Base-by-base conservation (phyloP, 1,140 invertebrate species). In the Radopholus similis region DNA sequence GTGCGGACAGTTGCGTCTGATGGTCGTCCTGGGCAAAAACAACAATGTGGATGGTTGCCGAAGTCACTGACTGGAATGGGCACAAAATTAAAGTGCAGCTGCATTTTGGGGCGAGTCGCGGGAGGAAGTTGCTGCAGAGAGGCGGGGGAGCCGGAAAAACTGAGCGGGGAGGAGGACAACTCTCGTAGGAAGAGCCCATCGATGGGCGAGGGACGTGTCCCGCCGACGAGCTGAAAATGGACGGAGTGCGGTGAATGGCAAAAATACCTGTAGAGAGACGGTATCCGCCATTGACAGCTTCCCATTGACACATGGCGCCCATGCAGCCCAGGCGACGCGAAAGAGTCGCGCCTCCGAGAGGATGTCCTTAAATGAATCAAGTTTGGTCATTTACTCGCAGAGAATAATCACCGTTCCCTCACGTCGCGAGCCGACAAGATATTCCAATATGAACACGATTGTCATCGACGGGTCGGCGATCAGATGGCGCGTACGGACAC, bases 201-300 rank as follows among this genome's bases (percentile, higher is more conserved):
- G 59, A 58, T 51, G 23, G 73, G 73, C 49, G 75, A 70, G 2
- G 72, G 76, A 32, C 73, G 40, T 2, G 73, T 60, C 15, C 73
- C 73, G 9, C 73, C 73, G 11, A 75, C 58, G 32, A 75, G 37
- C 13, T 74, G 18, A 49, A 62, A 59, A 23, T 8, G 37, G 44
- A 21, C 1, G 28, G 35, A 21, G 21, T n/a, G 5, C 35, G 21
- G n/a, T n/a, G n/a, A 13, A 13, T 32, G n/a, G 13, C 4, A 18
- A 4, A 47, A 44, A 47, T 26, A 62, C 58, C 40, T 62, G 73
- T 4, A 75, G 42, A 0, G 75, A 54, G 18, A 75, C 47, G 11
- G 73, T 77, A 38, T 75, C 73, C n/a, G 75, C 71, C 8, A 71
- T 6, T 5, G 26, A 57, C 26, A 77, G 56, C 15, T 59, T 15